A percentile compares a stretch with the other conserved stretches of the same genome.
Evolutionary conservation across 1,140 invertebrate species (phyloP).

Genomic region (Lepidurus arcticus): DNA sequence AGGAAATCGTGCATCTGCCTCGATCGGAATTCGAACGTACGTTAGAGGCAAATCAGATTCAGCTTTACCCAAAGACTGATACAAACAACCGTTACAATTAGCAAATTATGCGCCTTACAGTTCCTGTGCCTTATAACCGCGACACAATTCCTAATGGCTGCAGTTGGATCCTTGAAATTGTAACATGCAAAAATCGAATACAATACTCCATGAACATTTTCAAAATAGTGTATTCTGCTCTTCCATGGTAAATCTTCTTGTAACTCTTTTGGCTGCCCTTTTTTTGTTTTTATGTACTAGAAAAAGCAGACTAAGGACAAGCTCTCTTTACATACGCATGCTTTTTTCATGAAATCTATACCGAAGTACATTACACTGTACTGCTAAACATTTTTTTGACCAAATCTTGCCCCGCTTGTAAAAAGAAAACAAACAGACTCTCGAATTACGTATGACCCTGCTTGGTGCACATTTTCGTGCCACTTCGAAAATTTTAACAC

Average conservation of each 20-base stretch:
- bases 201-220: constrained; percentile 12
- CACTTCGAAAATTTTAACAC: neutral
- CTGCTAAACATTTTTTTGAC: neutral
- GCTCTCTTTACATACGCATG: neutral
- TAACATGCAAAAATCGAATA: neutral
- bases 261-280: constrained; percentile 16
- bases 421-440: neutral
- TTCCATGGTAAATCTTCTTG: constrained; percentile 1
- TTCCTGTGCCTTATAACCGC: neutral
- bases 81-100: neutral
- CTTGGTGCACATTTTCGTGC: constrained; percentile 18
- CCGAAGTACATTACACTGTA: neutral
- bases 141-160: neutral
- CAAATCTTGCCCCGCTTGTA: neutral
- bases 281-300: neutral
- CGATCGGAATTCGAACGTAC: constrained; percentile 57
- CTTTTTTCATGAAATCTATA: constrained; percentile 8
- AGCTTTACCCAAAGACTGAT: constrained; percentile 60
- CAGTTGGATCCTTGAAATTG: neutral
- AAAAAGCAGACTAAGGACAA: constrained; percentile 9
- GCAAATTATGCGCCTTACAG: neutral
- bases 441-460: constrained; percentile 19
- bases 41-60: constrained; percentile 78
- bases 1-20: constrained; percentile 59
- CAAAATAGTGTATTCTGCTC: constrained; percentile 16